Base-by-base conservation (phyloP, 2,888 invertebrate species). In the Hemaris fuciformis region DNA sequence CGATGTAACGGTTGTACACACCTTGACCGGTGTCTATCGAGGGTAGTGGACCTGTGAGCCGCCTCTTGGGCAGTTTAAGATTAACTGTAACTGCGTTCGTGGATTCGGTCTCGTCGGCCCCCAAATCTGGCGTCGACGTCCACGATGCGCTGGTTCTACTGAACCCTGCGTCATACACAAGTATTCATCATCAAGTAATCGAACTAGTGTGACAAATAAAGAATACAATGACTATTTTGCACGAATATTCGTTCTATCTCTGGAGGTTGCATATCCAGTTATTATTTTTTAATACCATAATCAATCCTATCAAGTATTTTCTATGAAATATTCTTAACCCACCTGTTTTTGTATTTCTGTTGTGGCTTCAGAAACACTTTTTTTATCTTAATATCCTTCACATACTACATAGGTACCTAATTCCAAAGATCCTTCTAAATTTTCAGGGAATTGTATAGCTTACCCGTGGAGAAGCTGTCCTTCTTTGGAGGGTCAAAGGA, bases 121-220 rank as follows among this genome's bases (percentile, higher is more conserved):
- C 95, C 81, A 97, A 93, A 89, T 97, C 97, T 73, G 96, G 96
- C 71, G 97, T 96, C 70, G 97, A 97, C 77, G 96, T 96, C 97
- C 97, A 97, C 72, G 96, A 95, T 72, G 95, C 90, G 76, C 85
- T 89, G 72, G 75, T 81, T 82, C 78, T 87, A 68, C 80, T 90
- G 76, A 91, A 89, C 78, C 91, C 93, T 93, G 67, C 5, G 23
- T 42, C 20, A 22, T 13, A 59, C 13, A 15, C 15, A 23, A 3
- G 34, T 41, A 31, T 7, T 31, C 20, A 34, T 4, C 8, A n/a
- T 23, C 13, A 27, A 13, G 13, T n/a, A 25, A 18, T 60, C 48
- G 7, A 60, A 48, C 15, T 45, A 34, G 0, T 31, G 8, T 15
- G 25, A 58, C 42, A 13, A 18, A 15, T 38, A n/a, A n/a, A n/a